Evolutionary conservation across 2,888 invertebrate species (phyloP).

Genomic region (Lycocerus yunnanus): DNA sequence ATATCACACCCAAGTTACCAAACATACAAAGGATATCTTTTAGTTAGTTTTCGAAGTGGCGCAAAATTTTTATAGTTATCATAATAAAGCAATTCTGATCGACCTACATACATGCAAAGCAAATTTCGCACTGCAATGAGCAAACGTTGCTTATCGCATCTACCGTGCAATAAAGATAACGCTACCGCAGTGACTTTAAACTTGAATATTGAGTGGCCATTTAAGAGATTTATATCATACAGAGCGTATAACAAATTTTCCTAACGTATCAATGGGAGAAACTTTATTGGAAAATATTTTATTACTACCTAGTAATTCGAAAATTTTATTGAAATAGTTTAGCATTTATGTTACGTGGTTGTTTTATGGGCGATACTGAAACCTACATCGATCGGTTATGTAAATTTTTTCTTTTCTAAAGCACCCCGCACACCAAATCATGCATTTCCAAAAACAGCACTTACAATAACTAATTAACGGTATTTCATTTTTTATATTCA

Average conservation of each 20-base stretch:
- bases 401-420: not conserved
- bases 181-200: constrained; percentile 9
- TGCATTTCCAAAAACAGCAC: too few species aligned
- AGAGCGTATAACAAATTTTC: not conserved
- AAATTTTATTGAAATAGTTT: not conserved
- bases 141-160: constrained; percentile 16
- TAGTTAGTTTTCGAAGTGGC: not conserved
- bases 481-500: too few species aligned
- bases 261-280: not conserved
- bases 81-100: not conserved
- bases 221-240: constrained; percentile 9
- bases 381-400: not conserved
- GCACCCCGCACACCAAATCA: not conserved
- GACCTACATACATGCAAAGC: constrained; percentile 9
- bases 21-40: not conserved
- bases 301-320: not conserved
- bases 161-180: constrained; percentile 12
- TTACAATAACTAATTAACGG: too few species aligned
- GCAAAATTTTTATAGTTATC: not conserved
- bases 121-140: constrained; percentile 1
- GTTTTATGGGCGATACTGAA: not conserved
- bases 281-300: not conserved
- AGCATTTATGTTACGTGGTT: not conserved
- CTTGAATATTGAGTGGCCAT: not conserved
- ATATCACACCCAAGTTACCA: not conserved